A percentile compares a stretch with the other conserved stretches of the same genome.
Conservation (phyloP, 1,140 invertebrate genomes). For the Zophobas morio region DNA sequence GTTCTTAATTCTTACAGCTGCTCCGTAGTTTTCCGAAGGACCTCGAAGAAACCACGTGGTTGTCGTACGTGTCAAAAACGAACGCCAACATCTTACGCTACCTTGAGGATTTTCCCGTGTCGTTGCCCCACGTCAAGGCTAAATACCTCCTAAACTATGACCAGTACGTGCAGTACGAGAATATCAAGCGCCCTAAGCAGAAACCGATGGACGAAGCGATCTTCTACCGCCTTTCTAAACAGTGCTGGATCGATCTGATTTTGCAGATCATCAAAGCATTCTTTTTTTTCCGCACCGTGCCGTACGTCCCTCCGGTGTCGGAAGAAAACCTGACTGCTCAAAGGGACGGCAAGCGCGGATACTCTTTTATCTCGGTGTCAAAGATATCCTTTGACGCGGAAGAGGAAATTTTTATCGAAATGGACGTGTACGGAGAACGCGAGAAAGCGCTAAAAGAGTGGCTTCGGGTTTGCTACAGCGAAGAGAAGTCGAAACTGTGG, state of each 20-base stretch:
- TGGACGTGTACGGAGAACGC: conserved; percentile 4
- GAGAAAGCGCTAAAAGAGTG: conserved; percentile 10
- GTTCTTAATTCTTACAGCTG: no score
- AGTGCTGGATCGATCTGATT: conserved; percentile 67
- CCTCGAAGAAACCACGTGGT: neutral
- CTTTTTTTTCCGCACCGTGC: conserved; percentile 33
- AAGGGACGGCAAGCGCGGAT: neutral
- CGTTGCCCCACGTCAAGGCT: conserved; percentile 61
- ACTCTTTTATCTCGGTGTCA: neutral
- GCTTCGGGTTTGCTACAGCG: conserved; percentile 8
- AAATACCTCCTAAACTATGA: conserved; percentile 64
- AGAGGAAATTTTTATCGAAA: neutral
- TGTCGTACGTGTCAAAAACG: conserved; percentile 37
- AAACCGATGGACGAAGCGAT: conserved; percentile 18
- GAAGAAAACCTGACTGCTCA: neutral
- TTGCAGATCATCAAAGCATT: conserved; percentile 66
- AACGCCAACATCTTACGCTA: conserved; percentile 60
- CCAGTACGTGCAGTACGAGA: conserved; percentile 58
- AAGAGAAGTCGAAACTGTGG: conserved; percentile 3
- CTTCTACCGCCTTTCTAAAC: conserved; percentile 60
- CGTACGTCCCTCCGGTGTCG: neutral
- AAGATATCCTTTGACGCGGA: neutral
- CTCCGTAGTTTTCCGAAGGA: no score
- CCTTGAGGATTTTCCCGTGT: conserved; percentile 59
- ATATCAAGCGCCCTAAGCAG: conserved; percentile 22